These are phyloP conservation scores for Scolopax bukidnonensis DNA, from an alignment of 2,797 vertebrate genomes.

Conservation along the genomic window DNA sequence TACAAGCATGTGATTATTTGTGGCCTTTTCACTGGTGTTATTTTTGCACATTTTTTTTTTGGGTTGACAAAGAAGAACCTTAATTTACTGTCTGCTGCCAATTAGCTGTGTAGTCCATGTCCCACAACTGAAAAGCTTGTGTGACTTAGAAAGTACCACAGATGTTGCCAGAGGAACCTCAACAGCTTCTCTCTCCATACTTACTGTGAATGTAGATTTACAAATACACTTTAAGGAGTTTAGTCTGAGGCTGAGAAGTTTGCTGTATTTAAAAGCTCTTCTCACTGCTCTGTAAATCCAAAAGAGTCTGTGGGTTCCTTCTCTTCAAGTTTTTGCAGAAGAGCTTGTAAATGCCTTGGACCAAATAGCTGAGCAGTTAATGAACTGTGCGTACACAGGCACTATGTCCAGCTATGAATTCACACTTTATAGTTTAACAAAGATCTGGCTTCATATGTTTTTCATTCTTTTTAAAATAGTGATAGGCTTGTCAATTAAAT, in stretches of 20 bases:
- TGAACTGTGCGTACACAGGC: slow-evolving; percentile 35
- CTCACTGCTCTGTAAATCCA: background rate
- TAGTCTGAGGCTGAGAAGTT: background rate
- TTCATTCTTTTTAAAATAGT: background rate
- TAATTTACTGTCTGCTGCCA: background rate
- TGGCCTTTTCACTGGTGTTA: background rate
- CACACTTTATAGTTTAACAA: slow-evolving; percentile 39
- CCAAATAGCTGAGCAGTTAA: slow-evolving; percentile 51
- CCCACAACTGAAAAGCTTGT: background rate
- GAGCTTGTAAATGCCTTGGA: slow-evolving; percentile 27
- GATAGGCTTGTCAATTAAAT: slow-evolving; percentile 51
- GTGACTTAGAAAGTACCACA: background rate
- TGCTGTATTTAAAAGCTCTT: background rate
- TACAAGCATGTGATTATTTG: background rate
- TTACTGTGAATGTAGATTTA: background rate
- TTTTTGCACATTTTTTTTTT: background rate
- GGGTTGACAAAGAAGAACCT: background rate
- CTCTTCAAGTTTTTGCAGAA: slow-evolving; percentile 12
- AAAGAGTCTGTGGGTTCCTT: background rate
- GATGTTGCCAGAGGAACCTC: background rate
- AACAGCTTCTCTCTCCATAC: background rate
- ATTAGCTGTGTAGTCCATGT: background rate
- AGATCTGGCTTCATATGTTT: slow-evolving; percentile 25
- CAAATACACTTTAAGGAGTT: background rate
- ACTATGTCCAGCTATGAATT: slow-evolving; percentile 32